These are phyloP conservation scores for Thumatha senex DNA, from an alignment of 2,888 invertebrate species.

Conservation along the genomic window DNA sequence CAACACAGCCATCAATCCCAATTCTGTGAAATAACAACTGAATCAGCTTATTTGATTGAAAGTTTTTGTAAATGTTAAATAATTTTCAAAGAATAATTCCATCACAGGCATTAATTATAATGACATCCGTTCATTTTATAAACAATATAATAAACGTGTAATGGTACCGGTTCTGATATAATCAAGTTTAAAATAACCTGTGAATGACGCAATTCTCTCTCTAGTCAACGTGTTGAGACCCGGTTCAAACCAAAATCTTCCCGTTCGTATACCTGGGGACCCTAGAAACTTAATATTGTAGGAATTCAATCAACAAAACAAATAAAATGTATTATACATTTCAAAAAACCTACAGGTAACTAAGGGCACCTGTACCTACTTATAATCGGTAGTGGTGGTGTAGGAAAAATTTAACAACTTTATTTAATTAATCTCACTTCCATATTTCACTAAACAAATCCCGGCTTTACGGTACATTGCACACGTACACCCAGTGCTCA, in stretches of 20 bases:
- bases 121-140: background rate
- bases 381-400: too few species aligned
- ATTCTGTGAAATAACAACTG: background rate
- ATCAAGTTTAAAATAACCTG: background rate
- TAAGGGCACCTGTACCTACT: too few species aligned
- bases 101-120: constrained; percentile 1
- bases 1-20: background rate
- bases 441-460: too few species aligned
- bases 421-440: too few species aligned
- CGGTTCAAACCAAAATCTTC: background rate
- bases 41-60: background rate
- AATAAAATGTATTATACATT: too few species aligned
- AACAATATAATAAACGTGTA: background rate
- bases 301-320: too few species aligned
- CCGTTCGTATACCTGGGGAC: too few species aligned
- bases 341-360: too few species aligned
- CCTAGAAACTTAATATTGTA: too few species aligned
- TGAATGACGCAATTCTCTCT: background rate
- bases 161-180: background rate
- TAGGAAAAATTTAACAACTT: too few species aligned
- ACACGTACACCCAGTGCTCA: too few species aligned
- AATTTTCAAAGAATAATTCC: background rate
- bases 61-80: background rate
- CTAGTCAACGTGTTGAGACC: background rate
- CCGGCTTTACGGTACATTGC: too few species aligned